Conservation (phyloP, 1,140 invertebrate species). For the Colletes gigas region DNA sequence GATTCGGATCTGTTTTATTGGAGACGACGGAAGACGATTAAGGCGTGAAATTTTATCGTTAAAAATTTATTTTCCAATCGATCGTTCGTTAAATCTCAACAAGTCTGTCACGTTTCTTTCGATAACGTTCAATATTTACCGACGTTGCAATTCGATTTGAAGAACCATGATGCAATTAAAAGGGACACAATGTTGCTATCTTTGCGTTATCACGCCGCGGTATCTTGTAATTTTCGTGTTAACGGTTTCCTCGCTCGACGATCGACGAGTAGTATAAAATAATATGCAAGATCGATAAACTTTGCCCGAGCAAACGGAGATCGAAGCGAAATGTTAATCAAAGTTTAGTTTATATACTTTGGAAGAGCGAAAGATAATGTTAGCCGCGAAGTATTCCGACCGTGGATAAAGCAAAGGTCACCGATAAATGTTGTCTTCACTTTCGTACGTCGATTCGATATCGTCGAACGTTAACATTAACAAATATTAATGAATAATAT, state of each 20-base stretch:
- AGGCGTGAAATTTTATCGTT: not conserved
- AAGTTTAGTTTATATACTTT: not conserved
- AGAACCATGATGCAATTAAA: conserved; percentile 13
- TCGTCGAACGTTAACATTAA: conserved; percentile 13
- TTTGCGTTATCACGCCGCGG: not conserved
- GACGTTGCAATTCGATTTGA: conserved; percentile 13
- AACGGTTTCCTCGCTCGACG: not conserved
- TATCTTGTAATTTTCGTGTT: not conserved
- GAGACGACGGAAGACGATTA: not conserved
- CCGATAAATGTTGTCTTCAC: conserved; percentile 34
- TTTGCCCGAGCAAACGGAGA: too few species aligned
- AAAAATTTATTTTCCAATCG: not conserved
- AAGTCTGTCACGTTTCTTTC: not conserved
- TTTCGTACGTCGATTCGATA: conserved; percentile 18
- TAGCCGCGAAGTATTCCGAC: conserved; percentile 16
- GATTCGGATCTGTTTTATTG: not conserved
- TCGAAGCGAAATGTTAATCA: conserved; percentile 2
- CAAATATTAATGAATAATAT: conserved; percentile 23
- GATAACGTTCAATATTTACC: conserved; percentile 6
- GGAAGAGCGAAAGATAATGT: conserved; percentile 24
- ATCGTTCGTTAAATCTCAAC: not conserved
- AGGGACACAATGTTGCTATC: not conserved
- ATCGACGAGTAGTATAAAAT: not conserved
- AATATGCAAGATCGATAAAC: not conserved
- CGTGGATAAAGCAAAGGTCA: conserved; percentile 47